Conservation (phyloP, 2,888 invertebrate genomes). For the Ischnus inquisitorius region DNA sequence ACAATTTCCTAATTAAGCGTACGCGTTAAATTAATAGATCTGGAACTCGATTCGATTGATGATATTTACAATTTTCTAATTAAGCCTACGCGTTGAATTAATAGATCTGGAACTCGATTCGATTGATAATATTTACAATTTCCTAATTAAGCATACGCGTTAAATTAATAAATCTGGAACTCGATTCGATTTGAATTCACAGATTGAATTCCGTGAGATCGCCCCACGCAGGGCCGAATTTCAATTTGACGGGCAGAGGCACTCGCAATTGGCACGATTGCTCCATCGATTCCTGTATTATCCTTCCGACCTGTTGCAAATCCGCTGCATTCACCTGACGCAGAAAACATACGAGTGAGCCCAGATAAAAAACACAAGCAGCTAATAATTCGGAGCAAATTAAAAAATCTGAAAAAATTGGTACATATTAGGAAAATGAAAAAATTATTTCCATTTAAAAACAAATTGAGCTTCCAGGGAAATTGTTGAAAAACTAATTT, state of each 20-base stretch:
- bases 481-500: too few relatives aligned
- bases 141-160: neutral
- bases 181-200: slow-evolving; percentile 30
- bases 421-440: too few relatives aligned
- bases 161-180: slow-evolving; percentile 30
- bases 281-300: slow-evolving; percentile 94
- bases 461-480: too few relatives aligned
- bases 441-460: too few relatives aligned
- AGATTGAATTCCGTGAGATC: slow-evolving; percentile 83
- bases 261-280: slow-evolving; percentile 90
- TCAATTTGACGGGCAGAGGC: slow-evolving; percentile 95
- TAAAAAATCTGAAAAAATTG: too few relatives aligned
- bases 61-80: slow-evolving; percentile 58
- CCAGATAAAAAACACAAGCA: too few relatives aligned
- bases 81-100: neutral
- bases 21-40: slow-evolving; percentile 10
- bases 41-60: slow-evolving; percentile 34
- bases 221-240: slow-evolving; percentile 94
- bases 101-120: slow-evolving; percentile 47
- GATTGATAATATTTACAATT: slow-evolving; percentile 56
- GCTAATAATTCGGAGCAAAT: too few relatives aligned
- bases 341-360: neutral
- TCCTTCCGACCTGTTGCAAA: slow-evolving; percentile 87
- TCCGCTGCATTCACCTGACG: slow-evolving; percentile 88
- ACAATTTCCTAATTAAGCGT: slow-evolving; percentile 47